phyloP scores from a whole-genome alignment of 2,113 vertebrate genomes.

The Pelmatolapia mariae region DNA sequence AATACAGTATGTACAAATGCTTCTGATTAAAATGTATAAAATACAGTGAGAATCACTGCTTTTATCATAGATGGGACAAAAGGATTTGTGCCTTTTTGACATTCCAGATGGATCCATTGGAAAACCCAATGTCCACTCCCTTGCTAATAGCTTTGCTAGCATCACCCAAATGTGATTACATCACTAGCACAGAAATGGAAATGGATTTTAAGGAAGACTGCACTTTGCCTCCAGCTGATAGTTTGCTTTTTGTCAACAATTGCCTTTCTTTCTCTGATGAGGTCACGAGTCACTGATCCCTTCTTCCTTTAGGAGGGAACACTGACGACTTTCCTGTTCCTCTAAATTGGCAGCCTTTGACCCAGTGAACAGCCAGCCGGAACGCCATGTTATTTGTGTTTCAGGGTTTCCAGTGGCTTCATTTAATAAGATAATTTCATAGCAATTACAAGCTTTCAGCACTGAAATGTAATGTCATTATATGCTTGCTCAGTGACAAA shows the following conservation, averaged over 20 bases:
- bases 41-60: not conserved
- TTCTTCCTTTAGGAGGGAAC: not conserved
- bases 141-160: not conserved
- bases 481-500: conserved; percentile 31
- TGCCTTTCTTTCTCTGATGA: not conserved
- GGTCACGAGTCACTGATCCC: not conserved
- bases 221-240: conserved; percentile 1
- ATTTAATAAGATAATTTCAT: conserved; percentile 57
- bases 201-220: not conserved
- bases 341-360: conserved; percentile 3
- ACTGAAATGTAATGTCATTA: conserved; percentile 48
- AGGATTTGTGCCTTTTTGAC: not conserved
- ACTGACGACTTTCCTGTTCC: not conserved
- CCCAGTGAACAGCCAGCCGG: not conserved
- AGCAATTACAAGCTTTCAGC: conserved; percentile 44
- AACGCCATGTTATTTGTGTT: not conserved
- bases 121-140: not conserved
- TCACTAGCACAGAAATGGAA: conserved; percentile 15
- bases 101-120: not conserved
- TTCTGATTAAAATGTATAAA: not conserved
- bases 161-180: not conserved
- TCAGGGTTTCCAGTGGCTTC: conserved; percentile 34
- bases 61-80: not conserved
- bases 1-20: not conserved
- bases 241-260: not conserved